These are phyloP conservation scores for Ophioninae sp. DNA, from an alignment of 2,888 invertebrate genomes.

Conservation along the genomic window DNA sequence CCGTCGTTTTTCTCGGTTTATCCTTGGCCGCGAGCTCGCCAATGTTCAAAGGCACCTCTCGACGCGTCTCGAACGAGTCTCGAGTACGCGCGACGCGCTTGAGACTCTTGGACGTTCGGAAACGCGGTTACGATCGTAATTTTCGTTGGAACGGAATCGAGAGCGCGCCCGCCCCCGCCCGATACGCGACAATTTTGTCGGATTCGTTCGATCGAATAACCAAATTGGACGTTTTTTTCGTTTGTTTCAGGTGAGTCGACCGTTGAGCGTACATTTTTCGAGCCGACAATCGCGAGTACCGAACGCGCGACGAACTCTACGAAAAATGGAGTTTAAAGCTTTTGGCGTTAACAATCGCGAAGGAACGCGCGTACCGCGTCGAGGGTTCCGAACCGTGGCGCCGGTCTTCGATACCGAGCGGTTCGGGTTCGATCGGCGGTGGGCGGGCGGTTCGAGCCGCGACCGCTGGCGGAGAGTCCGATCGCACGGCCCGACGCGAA, in stretches of 20 bases:
- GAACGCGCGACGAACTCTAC: conserved; percentile 46
- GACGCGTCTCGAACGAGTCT: too few species aligned
- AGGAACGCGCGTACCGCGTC: conserved; percentile 74
- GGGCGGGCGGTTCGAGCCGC: conserved; percentile 27
- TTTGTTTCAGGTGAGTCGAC: conserved; percentile 52
- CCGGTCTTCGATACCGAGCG: conserved; percentile 32
- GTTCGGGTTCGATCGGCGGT: conserved; percentile 3
- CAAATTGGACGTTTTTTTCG: conserved; percentile 13
- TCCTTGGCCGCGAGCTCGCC: background rate
- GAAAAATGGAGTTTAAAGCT: conserved; percentile 76
- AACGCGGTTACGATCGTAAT: background rate
- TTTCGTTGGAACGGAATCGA: background rate
- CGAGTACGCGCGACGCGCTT: too few species aligned
- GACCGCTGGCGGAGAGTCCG: conserved; percentile 25
- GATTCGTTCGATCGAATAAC: background rate
- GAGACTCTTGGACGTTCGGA: too few species aligned
- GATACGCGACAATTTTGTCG: background rate
- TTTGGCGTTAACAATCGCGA: conserved; percentile 73
- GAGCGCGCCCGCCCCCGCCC: background rate
- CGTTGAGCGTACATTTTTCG: background rate
- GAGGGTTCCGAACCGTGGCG: background rate
- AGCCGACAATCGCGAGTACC: conserved; percentile 30
- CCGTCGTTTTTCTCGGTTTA: conserved; percentile 18
- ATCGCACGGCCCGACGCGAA: conserved; percentile 60
- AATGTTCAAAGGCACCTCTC: too few species aligned